phyloP scores from a whole-genome alignment of 2,888 invertebrate species.

The Dicycla oo region DNA sequence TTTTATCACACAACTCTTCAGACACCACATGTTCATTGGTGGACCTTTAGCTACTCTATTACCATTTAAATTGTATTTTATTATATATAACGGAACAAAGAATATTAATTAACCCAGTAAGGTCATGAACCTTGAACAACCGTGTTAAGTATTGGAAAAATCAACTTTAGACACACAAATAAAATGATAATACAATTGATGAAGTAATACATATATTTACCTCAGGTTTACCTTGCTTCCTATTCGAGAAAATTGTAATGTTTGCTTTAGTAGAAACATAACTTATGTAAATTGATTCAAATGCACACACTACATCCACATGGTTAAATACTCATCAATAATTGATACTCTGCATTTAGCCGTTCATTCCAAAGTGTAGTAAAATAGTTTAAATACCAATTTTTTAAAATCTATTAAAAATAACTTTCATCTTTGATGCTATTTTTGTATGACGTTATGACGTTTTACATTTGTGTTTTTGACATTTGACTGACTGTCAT shows the following conservation, averaged over 20 bases:
- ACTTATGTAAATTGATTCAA: conserved; percentile 81
- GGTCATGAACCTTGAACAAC: conserved; percentile 81
- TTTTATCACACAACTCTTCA: conserved; percentile 25
- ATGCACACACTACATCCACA: conserved; percentile 72
- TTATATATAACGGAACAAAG: conserved; percentile 64
- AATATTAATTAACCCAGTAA: conserved; percentile 75
- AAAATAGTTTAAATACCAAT: conserved; percentile 70
- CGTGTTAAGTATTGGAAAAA: conserved; percentile 59
- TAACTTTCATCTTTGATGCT: conserved; percentile 88
- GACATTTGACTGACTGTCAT: conserved; percentile 61
- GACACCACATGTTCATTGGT: conserved; percentile 46
- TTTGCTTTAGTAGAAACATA: conserved; percentile 88
- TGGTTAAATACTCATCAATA: conserved; percentile 69
- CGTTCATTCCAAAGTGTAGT: conserved; percentile 73
- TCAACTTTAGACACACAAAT: conserved; percentile 47
- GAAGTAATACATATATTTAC: conserved; percentile 75
- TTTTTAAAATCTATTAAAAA: conserved; percentile 83
- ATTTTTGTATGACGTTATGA: conserved; percentile 82
- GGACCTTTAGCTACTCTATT: conserved; percentile 24
- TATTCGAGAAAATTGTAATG: conserved; percentile 82
- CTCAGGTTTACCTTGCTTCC: conserved; percentile 82
- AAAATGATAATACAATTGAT: conserved; percentile 51
- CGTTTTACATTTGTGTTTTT: conserved; percentile 65
- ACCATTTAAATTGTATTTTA: conserved; percentile 45
- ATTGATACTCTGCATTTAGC: conserved; percentile 67